Conservation (phyloP, 2,797 vertebrate species). For the Acanthiza pusilla region DNA sequence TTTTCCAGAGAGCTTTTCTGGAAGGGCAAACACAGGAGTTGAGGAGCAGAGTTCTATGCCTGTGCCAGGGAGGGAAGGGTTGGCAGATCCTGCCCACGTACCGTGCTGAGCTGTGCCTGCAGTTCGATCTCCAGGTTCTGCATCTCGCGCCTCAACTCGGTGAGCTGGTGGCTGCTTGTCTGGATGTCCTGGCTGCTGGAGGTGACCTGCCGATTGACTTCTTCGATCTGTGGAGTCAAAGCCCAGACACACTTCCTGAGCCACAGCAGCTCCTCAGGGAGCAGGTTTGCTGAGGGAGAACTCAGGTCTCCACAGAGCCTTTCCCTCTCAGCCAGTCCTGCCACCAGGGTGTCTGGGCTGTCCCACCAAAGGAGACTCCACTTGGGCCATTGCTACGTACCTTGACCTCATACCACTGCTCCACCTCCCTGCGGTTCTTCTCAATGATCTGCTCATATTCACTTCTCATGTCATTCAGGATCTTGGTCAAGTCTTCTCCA, state of each 20-base stretch:
- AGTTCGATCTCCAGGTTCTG: conserved; percentile 84
- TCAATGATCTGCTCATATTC: conserved; percentile 69
- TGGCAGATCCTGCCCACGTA: conserved; percentile 43
- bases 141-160: background rate
- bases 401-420: conserved; percentile 64
- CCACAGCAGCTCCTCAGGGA: conserved; percentile 39
- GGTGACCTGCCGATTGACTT: background rate
- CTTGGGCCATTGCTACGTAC: background rate
- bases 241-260: background rate
- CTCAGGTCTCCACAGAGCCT: background rate
- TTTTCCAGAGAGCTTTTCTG: conserved; percentile 69
- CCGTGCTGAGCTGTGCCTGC: conserved; percentile 88
- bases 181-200: background rate
- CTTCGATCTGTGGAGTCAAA: background rate
- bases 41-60: background rate
- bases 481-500: conserved; percentile 54
- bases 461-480: conserved; percentile 55
- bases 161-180: background rate
- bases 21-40: background rate
- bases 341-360: background rate
- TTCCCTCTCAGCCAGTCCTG: background rate
- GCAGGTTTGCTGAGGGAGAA: background rate
- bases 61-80: rapidly evolving
- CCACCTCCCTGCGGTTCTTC: conserved; percentile 59
- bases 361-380: background rate